Percentiles rank a stretch among this genome's conserved stretches.
Conservation (phyloP, 2,797 vertebrate genomes). For the Miichthys miiuy region DNA sequence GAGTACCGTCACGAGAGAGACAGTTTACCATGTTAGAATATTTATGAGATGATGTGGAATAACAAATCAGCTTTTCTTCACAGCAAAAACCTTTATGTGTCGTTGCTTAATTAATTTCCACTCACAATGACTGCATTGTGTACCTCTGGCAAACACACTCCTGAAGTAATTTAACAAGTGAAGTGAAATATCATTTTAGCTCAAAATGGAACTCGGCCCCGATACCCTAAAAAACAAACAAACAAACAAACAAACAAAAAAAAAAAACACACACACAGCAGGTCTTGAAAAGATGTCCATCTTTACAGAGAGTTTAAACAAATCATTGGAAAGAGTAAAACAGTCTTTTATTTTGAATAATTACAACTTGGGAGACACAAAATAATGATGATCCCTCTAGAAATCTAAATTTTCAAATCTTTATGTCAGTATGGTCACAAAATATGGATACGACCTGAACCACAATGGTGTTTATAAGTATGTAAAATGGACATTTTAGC, state of each 20-base stretch:
- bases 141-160: conserved; percentile 35
- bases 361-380: background rate
- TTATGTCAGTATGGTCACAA: background rate
- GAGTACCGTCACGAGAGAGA: conserved; percentile 50
- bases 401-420: background rate
- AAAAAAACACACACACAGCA: no score
- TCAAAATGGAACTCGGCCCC: conserved; percentile 16
- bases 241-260: no score
- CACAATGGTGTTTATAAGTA: background rate
- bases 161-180: conserved; percentile 31
- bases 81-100: conserved; percentile 21
- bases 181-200: conserved; percentile 36
- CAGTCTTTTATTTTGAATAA: background rate
- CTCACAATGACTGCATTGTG: conserved; percentile 19
- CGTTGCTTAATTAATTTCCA: conserved; percentile 42
- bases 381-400: background rate
- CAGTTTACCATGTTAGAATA: conserved; percentile 46
- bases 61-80: conserved; percentile 52
- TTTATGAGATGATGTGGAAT: conserved; percentile 52
- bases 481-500: background rate
- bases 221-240: background rate
- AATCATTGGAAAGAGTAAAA: background rate
- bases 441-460: background rate
- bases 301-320: background rate
- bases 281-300: no score